Conservation (phyloP, 2,113 vertebrate genomes). For the Megaleporinus macrocephalus region DNA sequence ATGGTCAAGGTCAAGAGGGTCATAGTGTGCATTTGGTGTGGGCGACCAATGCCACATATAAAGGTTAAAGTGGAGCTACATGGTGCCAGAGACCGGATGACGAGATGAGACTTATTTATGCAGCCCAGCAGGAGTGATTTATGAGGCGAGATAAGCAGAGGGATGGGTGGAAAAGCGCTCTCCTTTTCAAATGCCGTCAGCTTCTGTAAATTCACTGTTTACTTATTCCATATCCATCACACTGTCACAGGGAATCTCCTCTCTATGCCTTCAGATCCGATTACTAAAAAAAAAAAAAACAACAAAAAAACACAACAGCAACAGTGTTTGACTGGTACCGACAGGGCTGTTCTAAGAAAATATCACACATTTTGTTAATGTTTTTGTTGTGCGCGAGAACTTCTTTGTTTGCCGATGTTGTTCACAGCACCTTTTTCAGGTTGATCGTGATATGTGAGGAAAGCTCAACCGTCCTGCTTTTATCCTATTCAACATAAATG, state of each 20-base stretch:
- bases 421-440: constrained; percentile 10
- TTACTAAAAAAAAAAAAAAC: constrained; percentile 65
- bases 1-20: constrained; percentile 74
- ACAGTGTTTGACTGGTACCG: constrained; percentile 72
- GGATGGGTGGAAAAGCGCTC: constrained; percentile 79
- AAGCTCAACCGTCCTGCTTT: neutral
- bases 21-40: constrained; percentile 70
- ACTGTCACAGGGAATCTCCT: constrained; percentile 75
- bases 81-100: constrained; percentile 63
- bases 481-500: neutral
- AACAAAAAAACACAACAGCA: no score
- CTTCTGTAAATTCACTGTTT: constrained; percentile 79
- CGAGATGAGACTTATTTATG: constrained; percentile 71
- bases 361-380: constrained; percentile 31
- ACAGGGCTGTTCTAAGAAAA: constrained; percentile 17
- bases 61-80: constrained; percentile 81
- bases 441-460: constrained; percentile 4
- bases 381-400: constrained; percentile 20
- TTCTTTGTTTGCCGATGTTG: constrained; percentile 17
- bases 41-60: constrained; percentile 74
- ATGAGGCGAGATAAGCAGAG: constrained; percentile 75
- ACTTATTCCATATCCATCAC: constrained; percentile 79
- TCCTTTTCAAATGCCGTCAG: constrained; percentile 79
- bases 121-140: constrained; percentile 79
- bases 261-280: constrained; percentile 71